These are phyloP conservation scores for Kryptolebias marmoratus DNA, from an alignment of 2,113 vertebrate species.

Conservation along the genomic window DNA sequence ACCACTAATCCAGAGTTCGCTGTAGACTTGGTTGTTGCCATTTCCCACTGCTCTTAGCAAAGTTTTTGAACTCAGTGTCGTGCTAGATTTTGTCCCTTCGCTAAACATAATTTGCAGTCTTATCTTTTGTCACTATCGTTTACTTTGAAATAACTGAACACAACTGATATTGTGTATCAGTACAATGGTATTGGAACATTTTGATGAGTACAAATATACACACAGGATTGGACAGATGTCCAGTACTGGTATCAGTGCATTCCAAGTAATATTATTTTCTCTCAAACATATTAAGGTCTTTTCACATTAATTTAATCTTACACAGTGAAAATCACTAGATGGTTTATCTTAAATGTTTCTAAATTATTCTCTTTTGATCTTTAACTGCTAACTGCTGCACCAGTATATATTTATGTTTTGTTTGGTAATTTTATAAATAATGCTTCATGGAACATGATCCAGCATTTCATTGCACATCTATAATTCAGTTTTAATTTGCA, in stretches of 20 bases:
- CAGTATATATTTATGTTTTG: not conserved
- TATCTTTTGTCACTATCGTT: not conserved
- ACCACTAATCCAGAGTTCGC: not conserved
- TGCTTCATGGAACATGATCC: constrained; percentile 1
- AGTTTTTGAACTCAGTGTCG: not conserved
- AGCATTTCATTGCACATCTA: not conserved
- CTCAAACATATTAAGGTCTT: too few species aligned
- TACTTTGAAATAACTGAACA: not conserved
- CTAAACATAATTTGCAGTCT: not conserved
- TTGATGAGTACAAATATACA: not conserved
- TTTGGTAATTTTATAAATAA: not conserved
- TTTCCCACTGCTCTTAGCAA: not conserved
- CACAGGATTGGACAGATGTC: not conserved
- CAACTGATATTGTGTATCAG: not conserved
- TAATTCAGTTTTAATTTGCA: not conserved
- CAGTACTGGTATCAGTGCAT: not conserved
- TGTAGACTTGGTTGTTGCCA: not conserved
- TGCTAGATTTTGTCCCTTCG: not conserved
- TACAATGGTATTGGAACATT: not conserved
- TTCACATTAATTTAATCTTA: not conserved
- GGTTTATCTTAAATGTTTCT: not conserved
- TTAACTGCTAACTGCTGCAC: not conserved
- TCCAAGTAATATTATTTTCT: not conserved
- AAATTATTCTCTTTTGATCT: not conserved
- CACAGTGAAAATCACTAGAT: not conserved